phyloP scores from a whole-genome alignment of 64 coral and sea anemone genomes.

The Porites australiensis region DNA sequence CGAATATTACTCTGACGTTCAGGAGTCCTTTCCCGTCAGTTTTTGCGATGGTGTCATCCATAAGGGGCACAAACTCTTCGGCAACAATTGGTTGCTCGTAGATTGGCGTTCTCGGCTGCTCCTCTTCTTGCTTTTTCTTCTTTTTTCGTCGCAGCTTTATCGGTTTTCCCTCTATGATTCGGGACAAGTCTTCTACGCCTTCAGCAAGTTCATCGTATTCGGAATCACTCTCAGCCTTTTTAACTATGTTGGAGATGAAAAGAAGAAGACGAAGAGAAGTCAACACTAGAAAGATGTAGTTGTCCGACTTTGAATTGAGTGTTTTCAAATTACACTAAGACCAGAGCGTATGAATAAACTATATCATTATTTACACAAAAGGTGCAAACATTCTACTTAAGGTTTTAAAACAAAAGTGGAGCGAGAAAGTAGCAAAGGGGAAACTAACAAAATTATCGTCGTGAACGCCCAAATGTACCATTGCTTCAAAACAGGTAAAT shows the following conservation, averaged over 20 bases:
- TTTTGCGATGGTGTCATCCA: conserved; percentile 69
- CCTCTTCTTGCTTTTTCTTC: conserved; percentile 75
- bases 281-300: too few relatives aligned
- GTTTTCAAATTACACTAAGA: too few relatives aligned
- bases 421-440: too few relatives aligned
- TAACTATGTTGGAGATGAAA: background rate
- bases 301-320: too few relatives aligned
- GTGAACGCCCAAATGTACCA: too few relatives aligned
- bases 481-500: too few relatives aligned
- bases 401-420: too few relatives aligned
- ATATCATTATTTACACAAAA: too few relatives aligned
- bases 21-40: conserved; percentile 89
- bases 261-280: background rate
- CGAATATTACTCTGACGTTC: conserved; percentile 94
- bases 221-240: conserved; percentile 55
- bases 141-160: conserved; percentile 64
- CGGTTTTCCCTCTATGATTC: conserved; percentile 77
- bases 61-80: conserved; percentile 86
- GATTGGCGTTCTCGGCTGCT: conserved; percentile 32
- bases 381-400: too few relatives aligned
- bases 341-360: too few relatives aligned
- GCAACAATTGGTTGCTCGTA: conserved; percentile 80
- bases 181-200: conserved; percentile 78
- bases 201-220: conserved; percentile 83
- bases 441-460: too few relatives aligned